phyloP scores from a whole-genome alignment of 2,888 invertebrate species.

The Nesidiocoris tenuis region DNA sequence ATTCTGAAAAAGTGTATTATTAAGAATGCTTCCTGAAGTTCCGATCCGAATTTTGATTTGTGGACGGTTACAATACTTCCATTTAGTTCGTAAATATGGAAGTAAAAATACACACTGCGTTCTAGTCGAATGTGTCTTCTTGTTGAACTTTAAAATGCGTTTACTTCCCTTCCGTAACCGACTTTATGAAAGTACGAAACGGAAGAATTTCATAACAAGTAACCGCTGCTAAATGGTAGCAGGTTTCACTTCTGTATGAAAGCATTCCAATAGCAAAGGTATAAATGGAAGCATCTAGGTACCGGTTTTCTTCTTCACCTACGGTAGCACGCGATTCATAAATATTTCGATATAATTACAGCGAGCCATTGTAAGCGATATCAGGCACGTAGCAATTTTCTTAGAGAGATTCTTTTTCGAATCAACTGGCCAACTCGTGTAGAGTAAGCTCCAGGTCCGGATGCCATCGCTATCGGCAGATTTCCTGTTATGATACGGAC shows the following conservation, averaged over 20 bases:
- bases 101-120: too few relatives aligned
- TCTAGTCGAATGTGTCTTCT: too few relatives aligned
- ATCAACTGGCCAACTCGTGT: too few relatives aligned
- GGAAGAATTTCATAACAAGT: neutral
- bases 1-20: too few relatives aligned
- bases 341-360: neutral
- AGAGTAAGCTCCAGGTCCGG: too few relatives aligned
- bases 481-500: neutral
- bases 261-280: too few relatives aligned
- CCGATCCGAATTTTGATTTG: too few relatives aligned
- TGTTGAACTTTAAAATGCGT: too few relatives aligned
- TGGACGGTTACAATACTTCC: too few relatives aligned
- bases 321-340: neutral
- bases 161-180: neutral
- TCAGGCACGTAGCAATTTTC: neutral
- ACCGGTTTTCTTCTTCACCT: neutral
- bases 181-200: neutral
- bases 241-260: neutral
- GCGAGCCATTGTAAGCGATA: neutral
- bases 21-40: too few relatives aligned
- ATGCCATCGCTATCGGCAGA: neutral
- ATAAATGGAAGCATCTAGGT: neutral
- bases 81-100: too few relatives aligned
- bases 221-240: neutral
- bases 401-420: neutral